Evolutionary conservation across 2,888 invertebrate species (phyloP), one percentile per base, ranked within the genome.

Genomic region (Zelleria hepariella): DNA sequence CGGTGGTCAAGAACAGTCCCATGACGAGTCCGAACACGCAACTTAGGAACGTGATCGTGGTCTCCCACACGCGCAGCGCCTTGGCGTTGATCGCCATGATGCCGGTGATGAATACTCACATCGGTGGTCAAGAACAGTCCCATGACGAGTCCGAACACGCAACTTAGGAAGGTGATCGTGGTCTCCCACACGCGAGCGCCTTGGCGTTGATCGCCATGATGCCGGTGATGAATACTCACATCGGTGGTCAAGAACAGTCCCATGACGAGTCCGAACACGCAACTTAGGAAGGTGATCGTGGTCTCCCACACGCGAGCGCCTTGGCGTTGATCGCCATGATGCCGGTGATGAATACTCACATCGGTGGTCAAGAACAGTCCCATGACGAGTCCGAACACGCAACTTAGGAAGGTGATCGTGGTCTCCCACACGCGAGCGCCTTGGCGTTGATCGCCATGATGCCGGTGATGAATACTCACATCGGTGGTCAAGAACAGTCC

Each of bases 141-240:
- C 48, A 96, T 78, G 7, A 96, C 90, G 61, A 96, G 92, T 6
- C 95, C 96, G 61, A 94, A 92, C 0, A 95, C 93, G 68, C 96
- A 97, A 68, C 95, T 93, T 68, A 95, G 92, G 76, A 95, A 95
- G 0, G 95, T 95, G 62, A 95, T 94, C 5, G 94, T 94, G 0
- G 94, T 94, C 79, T 95, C 94, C 94, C 95, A 95, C 0, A 93
- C 90, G 67, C 92, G 65, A 96, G 79, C 63, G 91, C 89, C 73
- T 91, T 89, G 15, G 93, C 84, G 80, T 94, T 92, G 75, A 96
- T 90, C 51, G 95, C 91, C 91, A 96, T 92, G 58, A 97, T 91
- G 2, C 96, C 95, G 21, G 95, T 94, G 62, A 96, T 94, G 58
- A 97, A 95, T 74, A 96, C 96, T 97, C 97, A 97, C 72, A 97